Base-by-base conservation (phyloP, 2,888 invertebrate species). In the Sinotaia quadrata region DNA sequence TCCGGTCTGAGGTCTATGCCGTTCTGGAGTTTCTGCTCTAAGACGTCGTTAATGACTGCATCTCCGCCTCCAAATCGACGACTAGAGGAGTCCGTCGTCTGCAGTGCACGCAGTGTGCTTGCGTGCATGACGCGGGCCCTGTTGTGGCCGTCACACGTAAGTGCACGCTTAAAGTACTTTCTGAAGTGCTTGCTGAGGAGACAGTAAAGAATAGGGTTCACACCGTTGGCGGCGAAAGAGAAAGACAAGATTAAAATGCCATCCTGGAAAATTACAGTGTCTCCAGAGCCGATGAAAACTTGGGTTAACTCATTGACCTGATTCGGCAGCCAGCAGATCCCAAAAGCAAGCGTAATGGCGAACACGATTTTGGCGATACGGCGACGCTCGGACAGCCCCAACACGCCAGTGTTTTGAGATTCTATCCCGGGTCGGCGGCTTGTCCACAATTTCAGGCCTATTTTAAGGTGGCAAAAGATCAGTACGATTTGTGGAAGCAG, bases 181-280 rank as follows among this genome's bases (percentile, higher is more conserved):
- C 75, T 58, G 61, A 72, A 73, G 56, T 63, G 68, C 21, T 59
- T 59, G 54, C 75, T 75, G 24, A 73, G 57, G 44, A 75, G 29
- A 27, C 72, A 73, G 66, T 75, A 75, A 24, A 74, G 24, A 33
- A 75, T 67, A 8, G 75, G 75, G 27, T 75, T 75, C 27, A 75
- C 54, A n/a, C 73, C 68, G 37, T 75, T 73, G 24, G 72, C 73
- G 37, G 69, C 70, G 57, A 73, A 75, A 1, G 72, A 73, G 61
- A 75, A 75, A 18, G 60, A 66, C 27, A 73, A 59, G 4, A 61
- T 67, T 5, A 74, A 44, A 12, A 68, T 59, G 7, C 61, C 70
- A 51, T 73, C 24, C 0, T 15, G 59, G 37, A 72, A 75, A 1
- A 71, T 37, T 1, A 73, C 29, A 12, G 15, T 31, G 15, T 66